phyloP scores from a whole-genome alignment of 1,140 invertebrate species.

The Lordiphosa collinella region DNA sequence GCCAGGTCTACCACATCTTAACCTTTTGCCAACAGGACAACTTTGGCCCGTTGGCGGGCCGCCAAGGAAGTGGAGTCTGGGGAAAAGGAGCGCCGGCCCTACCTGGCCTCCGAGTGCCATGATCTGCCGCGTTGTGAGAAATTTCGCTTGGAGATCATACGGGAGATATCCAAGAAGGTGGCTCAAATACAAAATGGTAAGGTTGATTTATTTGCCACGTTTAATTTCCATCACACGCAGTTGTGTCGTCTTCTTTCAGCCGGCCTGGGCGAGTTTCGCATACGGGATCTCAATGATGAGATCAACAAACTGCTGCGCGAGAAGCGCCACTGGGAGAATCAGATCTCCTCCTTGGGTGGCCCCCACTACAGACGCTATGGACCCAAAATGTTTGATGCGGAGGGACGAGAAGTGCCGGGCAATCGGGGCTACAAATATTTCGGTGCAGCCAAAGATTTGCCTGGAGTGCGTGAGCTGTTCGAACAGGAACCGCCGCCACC shows the following conservation, averaged over 20 bases:
- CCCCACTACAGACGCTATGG: constrained; percentile 96
- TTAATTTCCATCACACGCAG: no score
- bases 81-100: constrained; percentile 92
- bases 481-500: constrained; percentile 95
- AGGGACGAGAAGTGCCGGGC: constrained; percentile 97
- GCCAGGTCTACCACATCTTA: neutral
- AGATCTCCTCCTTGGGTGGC: constrained; percentile 97
- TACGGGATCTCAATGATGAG: constrained; percentile 99
- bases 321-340: constrained; percentile 97
- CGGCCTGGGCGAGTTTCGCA: constrained; percentile 98
- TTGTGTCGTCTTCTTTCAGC: constrained; percentile 82
- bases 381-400: constrained; percentile 96
- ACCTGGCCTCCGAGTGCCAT: constrained; percentile 95
- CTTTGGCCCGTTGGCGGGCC: constrained; percentile 95
- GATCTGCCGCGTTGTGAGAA: constrained; percentile 95
- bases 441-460: constrained; percentile 98
- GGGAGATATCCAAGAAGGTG: constrained; percentile 99
- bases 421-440: constrained; percentile 99
- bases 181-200: constrained; percentile 98
- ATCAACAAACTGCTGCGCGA: constrained; percentile 98
- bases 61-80: constrained; percentile 93
- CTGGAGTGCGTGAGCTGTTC: constrained; percentile 98
- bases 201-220: no score
- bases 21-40: constrained; percentile 87
- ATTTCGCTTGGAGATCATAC: constrained; percentile 96